Percentiles rank a stretch among this genome's conserved stretches.
phyloP scores from a whole-genome alignment of 2,113 vertebrate species.

The Lepisosteus oculatus region DNA sequence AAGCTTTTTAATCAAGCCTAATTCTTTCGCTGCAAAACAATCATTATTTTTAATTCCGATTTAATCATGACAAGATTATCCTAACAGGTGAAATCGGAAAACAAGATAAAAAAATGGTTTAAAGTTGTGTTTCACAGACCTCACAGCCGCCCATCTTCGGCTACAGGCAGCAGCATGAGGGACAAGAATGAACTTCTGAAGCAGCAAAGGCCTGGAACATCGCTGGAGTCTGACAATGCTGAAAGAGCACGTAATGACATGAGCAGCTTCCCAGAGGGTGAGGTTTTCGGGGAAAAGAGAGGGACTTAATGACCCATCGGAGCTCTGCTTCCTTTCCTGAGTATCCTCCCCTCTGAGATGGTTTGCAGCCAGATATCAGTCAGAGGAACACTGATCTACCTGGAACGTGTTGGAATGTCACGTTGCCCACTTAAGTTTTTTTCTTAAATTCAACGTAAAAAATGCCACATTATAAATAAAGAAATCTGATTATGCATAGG shows the following conservation, averaged over 20 bases:
- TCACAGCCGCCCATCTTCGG: not conserved
- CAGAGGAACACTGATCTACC: not conserved
- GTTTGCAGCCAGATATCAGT: not conserved
- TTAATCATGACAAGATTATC: not conserved
- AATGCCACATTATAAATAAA: no score
- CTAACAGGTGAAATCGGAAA: not conserved
- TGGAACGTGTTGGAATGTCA: not conserved
- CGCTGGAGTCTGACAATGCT: conserved; percentile 25
- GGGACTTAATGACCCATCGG: conserved; percentile 8
- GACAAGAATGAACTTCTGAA: conserved; percentile 40
- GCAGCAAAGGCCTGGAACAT: conserved; percentile 7
- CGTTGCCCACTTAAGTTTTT: not conserved
- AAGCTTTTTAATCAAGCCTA: no score
- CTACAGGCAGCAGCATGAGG: conserved; percentile 32
- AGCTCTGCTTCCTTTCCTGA: conserved; percentile 3
- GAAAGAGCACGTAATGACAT: conserved; percentile 18
- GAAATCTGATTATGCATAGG: no score
- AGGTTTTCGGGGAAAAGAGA: not conserved
- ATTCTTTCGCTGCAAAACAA: no score
- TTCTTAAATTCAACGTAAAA: not conserved
- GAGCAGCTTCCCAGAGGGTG: not conserved
- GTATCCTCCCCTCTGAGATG: not conserved
- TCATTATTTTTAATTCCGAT: no score
- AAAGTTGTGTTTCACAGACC: conserved; percentile 2
- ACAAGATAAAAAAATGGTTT: conserved; percentile 20